Percentiles rank a stretch among this genome's conserved stretches.
Conservation (phyloP, 2,888 invertebrate genomes). For the Spisula subtruncata region DNA sequence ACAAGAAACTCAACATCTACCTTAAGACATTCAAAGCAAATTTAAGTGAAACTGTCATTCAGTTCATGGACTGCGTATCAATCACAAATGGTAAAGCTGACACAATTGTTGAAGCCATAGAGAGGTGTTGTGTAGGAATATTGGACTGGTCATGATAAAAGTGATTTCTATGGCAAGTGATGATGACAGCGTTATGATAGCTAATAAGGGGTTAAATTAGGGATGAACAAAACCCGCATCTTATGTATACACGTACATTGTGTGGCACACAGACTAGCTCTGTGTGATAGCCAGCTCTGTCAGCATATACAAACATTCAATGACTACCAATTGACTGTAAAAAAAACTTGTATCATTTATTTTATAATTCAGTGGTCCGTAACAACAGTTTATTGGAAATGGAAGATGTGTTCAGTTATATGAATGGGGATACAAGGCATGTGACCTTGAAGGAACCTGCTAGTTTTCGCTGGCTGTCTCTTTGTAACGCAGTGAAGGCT, state of each 20-base stretch:
- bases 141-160: conserved; percentile 46
- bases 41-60: conserved; percentile 45
- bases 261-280: conserved; percentile 53
- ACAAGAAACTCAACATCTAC: no score
- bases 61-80: conserved; percentile 56
- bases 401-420: conserved; percentile 31
- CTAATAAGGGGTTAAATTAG: conserved; percentile 46
- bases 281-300: conserved; percentile 39
- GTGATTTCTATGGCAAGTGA: conserved; percentile 63
- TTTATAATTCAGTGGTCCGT: conserved; percentile 39
- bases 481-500: conserved; percentile 26
- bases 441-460: conserved; percentile 39
- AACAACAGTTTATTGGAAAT: conserved; percentile 46
- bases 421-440: conserved; percentile 28
- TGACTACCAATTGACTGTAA: conserved; percentile 22
- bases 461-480: conserved; percentile 37
- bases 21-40: no score
- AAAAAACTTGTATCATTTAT: conserved; percentile 38
- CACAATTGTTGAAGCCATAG: conserved; percentile 48
- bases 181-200: conserved; percentile 61
- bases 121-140: conserved; percentile 21
- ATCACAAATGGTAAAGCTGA: conserved; percentile 53
- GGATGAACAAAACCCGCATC: no score
- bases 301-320: not conserved
- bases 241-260: conserved; percentile 55